A percentile compares a stretch with the other conserved stretches of the same genome.
phyloP scores from a whole-genome alignment of 1,140 invertebrate genomes.

The Choristoneura fumiferana region DNA sequence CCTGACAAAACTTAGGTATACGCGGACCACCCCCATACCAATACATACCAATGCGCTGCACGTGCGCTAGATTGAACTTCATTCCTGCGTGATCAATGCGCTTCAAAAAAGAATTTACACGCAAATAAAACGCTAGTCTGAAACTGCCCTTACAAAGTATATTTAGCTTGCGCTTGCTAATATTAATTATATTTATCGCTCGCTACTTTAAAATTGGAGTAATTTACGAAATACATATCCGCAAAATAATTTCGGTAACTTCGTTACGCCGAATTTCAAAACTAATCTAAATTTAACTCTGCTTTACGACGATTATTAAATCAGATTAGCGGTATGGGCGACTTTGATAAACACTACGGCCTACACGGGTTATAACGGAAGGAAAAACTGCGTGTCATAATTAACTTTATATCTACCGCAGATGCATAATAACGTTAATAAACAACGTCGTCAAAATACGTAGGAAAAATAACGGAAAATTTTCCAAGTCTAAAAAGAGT shows the following conservation, averaged over 20 bases:
- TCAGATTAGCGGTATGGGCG: background rate
- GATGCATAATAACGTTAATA: background rate
- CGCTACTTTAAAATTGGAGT: background rate
- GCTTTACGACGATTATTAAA: background rate
- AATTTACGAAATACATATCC: background rate
- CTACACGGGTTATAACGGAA: constrained; percentile 2
- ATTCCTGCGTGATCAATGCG: too few species aligned
- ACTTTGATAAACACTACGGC: constrained; percentile 7
- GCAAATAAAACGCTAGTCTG: too few species aligned
- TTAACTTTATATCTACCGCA: background rate
- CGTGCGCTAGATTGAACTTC: too few species aligned
- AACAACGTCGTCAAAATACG: background rate
- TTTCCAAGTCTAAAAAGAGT: too few species aligned
- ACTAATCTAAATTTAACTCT: constrained; percentile 1
- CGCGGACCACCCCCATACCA: too few species aligned
- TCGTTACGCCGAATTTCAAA: background rate
- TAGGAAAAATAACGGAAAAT: too few species aligned
- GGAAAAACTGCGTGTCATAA: background rate
- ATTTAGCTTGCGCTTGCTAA: too few species aligned
- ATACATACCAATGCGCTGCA: too few species aligned
- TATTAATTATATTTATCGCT: too few species aligned
- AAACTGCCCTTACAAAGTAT: too few species aligned
- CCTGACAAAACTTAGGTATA: too few species aligned
- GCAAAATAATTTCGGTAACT: background rate
- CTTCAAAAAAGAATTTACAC: too few species aligned